Conservation (phyloP, 2,797 vertebrate species). For the Setipinna tenuifilis region DNA sequence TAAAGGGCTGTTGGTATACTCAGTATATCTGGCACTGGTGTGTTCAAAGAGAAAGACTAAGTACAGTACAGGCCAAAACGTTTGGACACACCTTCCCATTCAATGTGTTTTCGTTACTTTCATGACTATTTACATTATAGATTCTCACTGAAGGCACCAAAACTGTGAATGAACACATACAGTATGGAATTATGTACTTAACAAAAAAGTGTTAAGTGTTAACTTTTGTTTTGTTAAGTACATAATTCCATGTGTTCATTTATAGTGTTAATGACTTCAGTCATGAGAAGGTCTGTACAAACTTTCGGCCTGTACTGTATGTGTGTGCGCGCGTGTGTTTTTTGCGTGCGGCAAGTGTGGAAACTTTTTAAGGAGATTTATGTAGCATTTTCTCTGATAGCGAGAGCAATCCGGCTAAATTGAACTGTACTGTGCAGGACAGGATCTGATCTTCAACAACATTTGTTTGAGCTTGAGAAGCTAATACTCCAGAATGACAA, state of each 20-base stretch:
- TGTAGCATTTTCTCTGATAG: constrained; percentile 2
- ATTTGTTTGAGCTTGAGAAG: background rate
- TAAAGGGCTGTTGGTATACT: background rate
- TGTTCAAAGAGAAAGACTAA: background rate
- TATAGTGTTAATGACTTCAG: too few species aligned
- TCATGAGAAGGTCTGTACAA: too few species aligned
- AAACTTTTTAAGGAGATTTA: background rate
- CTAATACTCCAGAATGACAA: background rate
- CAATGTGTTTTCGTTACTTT: too few species aligned
- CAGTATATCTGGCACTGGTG: background rate
- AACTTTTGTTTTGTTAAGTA: too few species aligned
- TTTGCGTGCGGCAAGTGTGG: background rate
- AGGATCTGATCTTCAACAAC: background rate
- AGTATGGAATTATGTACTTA: too few species aligned
- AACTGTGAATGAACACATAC: too few species aligned
- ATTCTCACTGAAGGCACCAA: too few species aligned
- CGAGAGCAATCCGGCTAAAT: background rate
- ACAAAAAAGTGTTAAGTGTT: too few species aligned
- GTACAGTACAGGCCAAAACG: too few species aligned
- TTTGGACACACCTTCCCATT: too few species aligned
- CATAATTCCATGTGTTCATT: too few species aligned
- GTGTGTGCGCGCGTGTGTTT: background rate
- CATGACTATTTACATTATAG: too few species aligned
- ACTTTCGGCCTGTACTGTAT: background rate
- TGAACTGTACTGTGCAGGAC: background rate